Evolutionary conservation across 1,140 invertebrate species (phyloP), one percentile per base, ranked within the genome.

Genomic region (Drosophila sucinea): DNA sequence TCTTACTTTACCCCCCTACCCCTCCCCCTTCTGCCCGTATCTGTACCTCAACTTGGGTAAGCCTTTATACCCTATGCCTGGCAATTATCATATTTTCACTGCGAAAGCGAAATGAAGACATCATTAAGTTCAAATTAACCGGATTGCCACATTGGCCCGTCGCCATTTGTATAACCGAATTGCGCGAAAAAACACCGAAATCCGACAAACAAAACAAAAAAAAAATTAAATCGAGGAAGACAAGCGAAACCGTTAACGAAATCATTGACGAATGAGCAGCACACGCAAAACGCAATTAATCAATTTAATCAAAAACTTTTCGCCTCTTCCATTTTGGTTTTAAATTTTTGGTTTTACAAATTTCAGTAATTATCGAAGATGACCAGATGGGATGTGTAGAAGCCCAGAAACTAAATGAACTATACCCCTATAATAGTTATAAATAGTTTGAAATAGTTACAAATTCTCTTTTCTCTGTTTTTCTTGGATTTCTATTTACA

Each of bases 81-180:
- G 72, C 83, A 87, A 79, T 87, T 87, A 85, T 72, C 64, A 70
- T 86, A 63, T 73, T 83, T 86, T 72, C 79, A 67, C 73, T 85
- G 81, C 77, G 77, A 84, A 77, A 85, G 81, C 82, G 71, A 87
- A 87, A 86, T 78, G 79, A 87, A 86, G 82, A 87, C 82, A 86
- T 86, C 82, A 86, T 87, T 86, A 82, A 81, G 82, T 77, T 81
- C 68, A 51, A 79, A 87, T 86, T 82, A 82, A 72, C 68, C 75
- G 67, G 25, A 82, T 86, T 86, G 79, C 82, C 83, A 79, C 83
- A 86, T 38, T 38, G 35, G 35, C 35, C 35, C 56, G 44, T 23
- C 11, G 11, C 60, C 68, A 82, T 86, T 86, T 86, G 82, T 78
- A 78, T 54, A 76, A 79, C 79, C 44, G 71, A 86, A 85, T 81